phyloP scores from a whole-genome alignment of 2,888 invertebrate species.

The Platynereis dumerilii region DNA sequence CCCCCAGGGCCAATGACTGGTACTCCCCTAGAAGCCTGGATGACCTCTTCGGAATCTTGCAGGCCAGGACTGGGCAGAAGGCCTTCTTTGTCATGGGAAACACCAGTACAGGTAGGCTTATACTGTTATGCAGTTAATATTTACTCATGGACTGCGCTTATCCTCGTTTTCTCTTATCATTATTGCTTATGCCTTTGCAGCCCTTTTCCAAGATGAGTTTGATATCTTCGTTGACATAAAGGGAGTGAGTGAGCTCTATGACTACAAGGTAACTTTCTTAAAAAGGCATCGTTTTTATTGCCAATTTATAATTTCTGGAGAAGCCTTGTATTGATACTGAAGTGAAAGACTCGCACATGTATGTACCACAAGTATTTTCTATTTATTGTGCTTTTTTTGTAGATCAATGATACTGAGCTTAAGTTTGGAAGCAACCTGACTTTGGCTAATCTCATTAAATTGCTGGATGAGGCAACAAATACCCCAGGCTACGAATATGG shows the following conservation, averaged over 20 bases:
- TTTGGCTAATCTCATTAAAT: constrained; percentile 68
- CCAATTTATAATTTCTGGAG: no score
- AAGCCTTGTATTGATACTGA: no score
- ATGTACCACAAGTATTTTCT: no score
- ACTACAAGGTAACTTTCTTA: no score
- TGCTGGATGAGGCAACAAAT: constrained; percentile 47
- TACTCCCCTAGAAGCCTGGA: constrained; percentile 42
- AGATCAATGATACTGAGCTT: constrained; percentile 60
- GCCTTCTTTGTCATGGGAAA: constrained; percentile 74
- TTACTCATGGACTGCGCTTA: no score
- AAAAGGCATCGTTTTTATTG: no score
- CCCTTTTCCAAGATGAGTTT: background rate
- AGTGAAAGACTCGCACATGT: no score
- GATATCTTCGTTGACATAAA: constrained; percentile 1
- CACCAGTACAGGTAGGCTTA: constrained; percentile 73
- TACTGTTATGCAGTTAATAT: no score
- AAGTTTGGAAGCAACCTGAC: constrained; percentile 70
- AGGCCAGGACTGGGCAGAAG: constrained; percentile 37
- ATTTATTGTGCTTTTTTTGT: no score
- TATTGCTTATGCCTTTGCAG: no score
- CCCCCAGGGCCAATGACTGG: constrained; percentile 44
- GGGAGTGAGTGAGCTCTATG: background rate
- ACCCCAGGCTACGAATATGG: constrained; percentile 69
- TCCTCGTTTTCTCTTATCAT: no score
- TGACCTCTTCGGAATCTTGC: constrained; percentile 40